Percentiles rank a stretch among this genome's conserved stretches.
phyloP scores from a whole-genome alignment of 2,797 vertebrate species.

The Pseudomugil gertrudae region DNA sequence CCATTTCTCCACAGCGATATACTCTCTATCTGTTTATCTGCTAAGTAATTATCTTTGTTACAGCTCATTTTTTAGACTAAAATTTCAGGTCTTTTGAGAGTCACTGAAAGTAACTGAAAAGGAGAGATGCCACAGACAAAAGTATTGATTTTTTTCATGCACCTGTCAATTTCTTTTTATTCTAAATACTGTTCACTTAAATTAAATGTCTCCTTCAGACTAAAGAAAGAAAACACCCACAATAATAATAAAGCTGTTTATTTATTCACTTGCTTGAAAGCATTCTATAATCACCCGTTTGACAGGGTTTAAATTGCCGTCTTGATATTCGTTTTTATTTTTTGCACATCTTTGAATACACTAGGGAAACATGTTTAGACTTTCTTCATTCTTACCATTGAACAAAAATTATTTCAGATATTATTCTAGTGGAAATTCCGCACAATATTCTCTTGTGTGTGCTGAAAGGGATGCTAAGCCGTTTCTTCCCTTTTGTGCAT shows the following conservation, averaged over 20 bases:
- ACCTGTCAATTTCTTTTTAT: background rate
- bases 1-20: slow-evolving; percentile 16
- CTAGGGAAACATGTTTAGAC: slow-evolving; percentile 44
- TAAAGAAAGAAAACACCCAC: background rate
- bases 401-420: slow-evolving; percentile 61
- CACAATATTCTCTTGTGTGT: slow-evolving; percentile 27
- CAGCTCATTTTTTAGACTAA: slow-evolving; percentile 55
- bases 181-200: background rate
- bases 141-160: background rate
- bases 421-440: slow-evolving; percentile 52
- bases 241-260: background rate
- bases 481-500: slow-evolving; percentile 39
- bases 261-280: background rate
- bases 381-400: slow-evolving; percentile 59
- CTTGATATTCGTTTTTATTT: background rate
- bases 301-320: background rate
- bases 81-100: slow-evolving; percentile 48
- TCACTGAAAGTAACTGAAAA: too few relatives aligned
- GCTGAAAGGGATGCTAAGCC: slow-evolving; percentile 41
- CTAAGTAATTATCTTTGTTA: slow-evolving; percentile 51
- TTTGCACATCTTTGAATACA: slow-evolving; percentile 57
- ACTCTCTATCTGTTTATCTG: slow-evolving; percentile 43
- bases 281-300: background rate
- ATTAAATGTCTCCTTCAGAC: background rate
- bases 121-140: background rate